These are phyloP conservation scores for Plectus sambesii DNA, from an alignment of 1,140 invertebrate species.

Conservation along the genomic window DNA sequence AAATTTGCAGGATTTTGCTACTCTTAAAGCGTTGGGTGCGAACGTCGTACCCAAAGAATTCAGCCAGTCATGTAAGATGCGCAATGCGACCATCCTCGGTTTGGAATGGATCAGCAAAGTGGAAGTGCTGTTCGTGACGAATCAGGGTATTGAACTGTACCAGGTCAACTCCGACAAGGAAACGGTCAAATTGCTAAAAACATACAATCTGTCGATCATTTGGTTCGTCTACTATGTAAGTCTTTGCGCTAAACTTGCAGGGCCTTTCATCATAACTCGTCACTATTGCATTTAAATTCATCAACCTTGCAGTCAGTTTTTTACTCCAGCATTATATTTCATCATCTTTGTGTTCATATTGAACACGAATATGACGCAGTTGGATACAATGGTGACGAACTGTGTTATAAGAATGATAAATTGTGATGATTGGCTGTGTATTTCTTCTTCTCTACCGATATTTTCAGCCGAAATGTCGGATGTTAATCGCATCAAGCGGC, in stretches of 20 bases:
- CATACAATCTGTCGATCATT: constrained; percentile 1
- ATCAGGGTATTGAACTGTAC: constrained; percentile 4
- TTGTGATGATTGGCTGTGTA: too few species aligned
- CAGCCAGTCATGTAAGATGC: constrained; percentile 6
- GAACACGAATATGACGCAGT: too few species aligned
- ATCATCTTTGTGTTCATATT: too few species aligned
- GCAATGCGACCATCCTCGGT: constrained; percentile 1
- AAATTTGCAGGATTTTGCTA: constrained; percentile 6
- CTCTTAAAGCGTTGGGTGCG: not conserved
- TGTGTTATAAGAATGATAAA: too few species aligned
- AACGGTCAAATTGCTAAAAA: constrained; percentile 3
- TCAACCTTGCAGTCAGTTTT: too few species aligned
- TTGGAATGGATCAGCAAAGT: constrained; percentile 1
- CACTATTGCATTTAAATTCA: too few species aligned
- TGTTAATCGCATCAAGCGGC: constrained; percentile 2
- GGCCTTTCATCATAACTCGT: too few species aligned
- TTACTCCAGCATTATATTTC: too few species aligned
- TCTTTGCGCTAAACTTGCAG: too few species aligned
- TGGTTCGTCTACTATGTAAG: constrained; percentile 12
- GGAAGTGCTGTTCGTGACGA: constrained; percentile 2
- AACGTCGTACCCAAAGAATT: constrained; percentile 1
- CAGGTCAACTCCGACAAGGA: constrained; percentile 10
- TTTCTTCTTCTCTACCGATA: too few species aligned
- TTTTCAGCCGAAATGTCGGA: constrained; percentile 7
- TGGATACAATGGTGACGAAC: too few species aligned